Evolutionary conservation across 2,888 invertebrate genomes (phyloP).

Genomic region (Bombylius major): DNA sequence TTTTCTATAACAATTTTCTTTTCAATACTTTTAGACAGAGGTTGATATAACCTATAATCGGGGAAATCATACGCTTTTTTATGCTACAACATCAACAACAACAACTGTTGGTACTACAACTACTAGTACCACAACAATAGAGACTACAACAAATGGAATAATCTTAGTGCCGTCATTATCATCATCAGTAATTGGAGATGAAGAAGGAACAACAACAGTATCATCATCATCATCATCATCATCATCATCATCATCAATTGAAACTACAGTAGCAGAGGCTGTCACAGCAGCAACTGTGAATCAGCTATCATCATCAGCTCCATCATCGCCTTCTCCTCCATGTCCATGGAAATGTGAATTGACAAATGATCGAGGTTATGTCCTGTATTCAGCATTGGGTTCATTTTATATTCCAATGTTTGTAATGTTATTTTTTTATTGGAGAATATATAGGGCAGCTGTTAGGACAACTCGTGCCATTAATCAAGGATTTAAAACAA

Average conservation of each 20-base stretch:
- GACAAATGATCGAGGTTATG: conserved; percentile 89
- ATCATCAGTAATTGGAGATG: not conserved
- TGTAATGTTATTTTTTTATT: conserved; percentile 96
- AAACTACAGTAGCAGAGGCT: conserved; percentile 6
- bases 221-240: conserved; percentile 1
- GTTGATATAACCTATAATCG: conserved; percentile 29
- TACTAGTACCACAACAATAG: conserved; percentile 1
- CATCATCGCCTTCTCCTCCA: conserved; percentile 39
- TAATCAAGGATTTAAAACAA: conserved; percentile 80
- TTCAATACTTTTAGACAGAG: conserved; percentile 21
- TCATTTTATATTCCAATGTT: conserved; percentile 97
- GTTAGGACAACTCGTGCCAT: conserved; percentile 85
- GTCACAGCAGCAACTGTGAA: not conserved
- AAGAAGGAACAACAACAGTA: not conserved
- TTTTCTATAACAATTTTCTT: not conserved
- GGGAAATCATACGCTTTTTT: conserved; percentile 36
- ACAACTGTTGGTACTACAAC: conserved; percentile 12
- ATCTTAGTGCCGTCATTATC: not conserved
- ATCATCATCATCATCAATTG: conserved; percentile 4
- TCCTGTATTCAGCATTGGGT: conserved; percentile 93
- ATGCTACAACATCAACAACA: conserved; percentile 24
- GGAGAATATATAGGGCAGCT: conserved; percentile 91
- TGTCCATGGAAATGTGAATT: conserved; percentile 83
- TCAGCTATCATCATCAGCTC: conserved; percentile 7
- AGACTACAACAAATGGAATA: not conserved